phyloP scores from a whole-genome alignment of 2,113 vertebrate species.

The Alligator mississippiensis region DNA sequence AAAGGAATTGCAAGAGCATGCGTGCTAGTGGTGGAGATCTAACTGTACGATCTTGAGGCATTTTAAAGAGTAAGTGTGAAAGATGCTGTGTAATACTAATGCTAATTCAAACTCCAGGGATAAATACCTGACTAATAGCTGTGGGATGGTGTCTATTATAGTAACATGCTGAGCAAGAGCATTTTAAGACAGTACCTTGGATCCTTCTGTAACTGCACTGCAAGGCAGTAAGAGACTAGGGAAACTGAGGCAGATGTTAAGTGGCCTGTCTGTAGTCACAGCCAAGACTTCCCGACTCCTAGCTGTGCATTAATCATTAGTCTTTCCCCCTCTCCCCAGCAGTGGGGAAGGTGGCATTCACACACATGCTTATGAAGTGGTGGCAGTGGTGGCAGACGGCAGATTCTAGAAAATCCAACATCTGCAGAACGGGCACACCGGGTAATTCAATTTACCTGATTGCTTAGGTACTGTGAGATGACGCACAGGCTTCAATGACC shows the following conservation, averaged over 20 bases:
- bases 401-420: neutral
- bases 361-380: neutral
- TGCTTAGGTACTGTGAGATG: slow-evolving; percentile 1
- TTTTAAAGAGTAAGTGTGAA: neutral
- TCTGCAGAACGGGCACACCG: neutral
- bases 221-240: neutral
- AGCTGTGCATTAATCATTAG: neutral
- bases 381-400: neutral
- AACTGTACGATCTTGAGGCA: neutral
- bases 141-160: neutral
- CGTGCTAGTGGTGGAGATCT: neutral
- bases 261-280: neutral
- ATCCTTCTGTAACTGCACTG: neutral
- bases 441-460: neutral
- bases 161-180: neutral
- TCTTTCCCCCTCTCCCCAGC: neutral
- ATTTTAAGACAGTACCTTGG: slow-evolving; percentile 13
- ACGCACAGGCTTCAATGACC: neutral
- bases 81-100: neutral
- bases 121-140: neutral
- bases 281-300: neutral
- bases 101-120: neutral
- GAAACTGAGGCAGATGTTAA: neutral
- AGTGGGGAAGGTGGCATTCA: neutral
- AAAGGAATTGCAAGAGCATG: too few species aligned